Evolutionary conservation across 2,888 invertebrate species (phyloP).

Genomic region (Camponotus fellah): DNA sequence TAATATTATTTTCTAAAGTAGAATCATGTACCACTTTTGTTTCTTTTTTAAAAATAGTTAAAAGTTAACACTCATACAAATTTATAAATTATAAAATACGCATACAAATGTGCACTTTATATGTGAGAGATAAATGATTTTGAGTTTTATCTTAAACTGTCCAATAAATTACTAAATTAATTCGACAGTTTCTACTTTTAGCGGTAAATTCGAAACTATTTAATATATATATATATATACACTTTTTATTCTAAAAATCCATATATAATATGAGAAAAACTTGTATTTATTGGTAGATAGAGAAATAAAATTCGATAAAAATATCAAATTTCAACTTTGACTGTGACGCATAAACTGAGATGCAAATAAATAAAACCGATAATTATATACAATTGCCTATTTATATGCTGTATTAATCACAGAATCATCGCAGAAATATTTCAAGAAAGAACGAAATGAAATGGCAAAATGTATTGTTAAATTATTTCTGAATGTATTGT

Average conservation of each 20-base stretch:
- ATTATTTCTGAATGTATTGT: too few relatives aligned
- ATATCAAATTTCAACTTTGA: conserved; percentile 24
- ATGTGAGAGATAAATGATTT: conserved; percentile 5
- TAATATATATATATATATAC: not conserved
- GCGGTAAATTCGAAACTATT: not conserved
- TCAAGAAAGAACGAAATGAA: not conserved
- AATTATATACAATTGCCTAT: not conserved
- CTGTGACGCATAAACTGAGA: conserved; percentile 4
- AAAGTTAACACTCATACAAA: not conserved
- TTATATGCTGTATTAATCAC: not conserved
- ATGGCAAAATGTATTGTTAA: not conserved
- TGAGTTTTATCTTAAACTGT: not conserved
- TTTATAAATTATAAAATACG: not conserved
- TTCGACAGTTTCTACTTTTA: conserved; percentile 5
- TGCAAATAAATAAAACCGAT: not conserved
- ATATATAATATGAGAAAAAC: conserved; percentile 19
- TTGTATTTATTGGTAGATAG: not conserved
- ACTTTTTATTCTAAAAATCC: not conserved
- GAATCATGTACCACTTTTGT: not conserved
- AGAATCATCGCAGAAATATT: not conserved
- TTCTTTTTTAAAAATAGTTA: conserved; percentile 5
- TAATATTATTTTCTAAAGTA: not conserved
- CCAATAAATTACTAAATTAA: conserved; percentile 22
- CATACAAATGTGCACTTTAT: not conserved
- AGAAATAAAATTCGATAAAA: not conserved